Evolutionary conservation across 2,113 vertebrate genomes (phyloP).

Genomic region (Clarias gariepinus): DNA sequence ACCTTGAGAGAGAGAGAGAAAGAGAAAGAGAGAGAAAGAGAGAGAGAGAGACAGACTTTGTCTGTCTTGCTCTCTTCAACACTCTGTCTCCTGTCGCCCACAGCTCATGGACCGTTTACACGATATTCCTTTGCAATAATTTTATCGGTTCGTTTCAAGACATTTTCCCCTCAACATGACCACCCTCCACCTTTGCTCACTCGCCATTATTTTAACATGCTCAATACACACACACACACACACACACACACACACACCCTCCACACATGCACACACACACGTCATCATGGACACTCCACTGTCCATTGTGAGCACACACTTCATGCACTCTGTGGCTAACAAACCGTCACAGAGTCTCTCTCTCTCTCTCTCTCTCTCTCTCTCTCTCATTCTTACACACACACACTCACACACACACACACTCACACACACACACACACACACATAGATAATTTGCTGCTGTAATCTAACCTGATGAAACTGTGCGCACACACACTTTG

Average conservation of each 20-base stretch:
- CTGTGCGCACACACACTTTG: background rate
- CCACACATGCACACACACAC: background rate
- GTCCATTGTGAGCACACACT: background rate
- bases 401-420: background rate
- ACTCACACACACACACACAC: background rate
- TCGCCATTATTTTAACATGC: background rate
- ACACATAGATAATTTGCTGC: background rate
- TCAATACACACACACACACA: conserved; percentile 6
- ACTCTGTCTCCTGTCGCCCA: too few species aligned
- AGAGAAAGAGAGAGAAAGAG: too few species aligned
- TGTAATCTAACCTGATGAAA: conserved; percentile 10
- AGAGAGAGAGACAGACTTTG: too few species aligned
- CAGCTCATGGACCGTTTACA: background rate
- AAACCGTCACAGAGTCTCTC: background rate
- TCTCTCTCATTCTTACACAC: too few species aligned
- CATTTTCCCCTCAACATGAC: too few species aligned
- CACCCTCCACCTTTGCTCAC: too few species aligned
- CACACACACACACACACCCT: background rate
- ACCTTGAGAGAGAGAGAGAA: too few species aligned
- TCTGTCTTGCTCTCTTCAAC: too few species aligned
- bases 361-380: background rate
- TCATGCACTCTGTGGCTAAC: background rate
- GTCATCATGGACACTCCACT: background rate
- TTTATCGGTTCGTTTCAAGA: too few species aligned
- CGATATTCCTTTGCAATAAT: too few species aligned